Evolutionary conservation across 1,140 invertebrate species (phyloP).

Genomic region (Teleogryllus occipitalis): DNA sequence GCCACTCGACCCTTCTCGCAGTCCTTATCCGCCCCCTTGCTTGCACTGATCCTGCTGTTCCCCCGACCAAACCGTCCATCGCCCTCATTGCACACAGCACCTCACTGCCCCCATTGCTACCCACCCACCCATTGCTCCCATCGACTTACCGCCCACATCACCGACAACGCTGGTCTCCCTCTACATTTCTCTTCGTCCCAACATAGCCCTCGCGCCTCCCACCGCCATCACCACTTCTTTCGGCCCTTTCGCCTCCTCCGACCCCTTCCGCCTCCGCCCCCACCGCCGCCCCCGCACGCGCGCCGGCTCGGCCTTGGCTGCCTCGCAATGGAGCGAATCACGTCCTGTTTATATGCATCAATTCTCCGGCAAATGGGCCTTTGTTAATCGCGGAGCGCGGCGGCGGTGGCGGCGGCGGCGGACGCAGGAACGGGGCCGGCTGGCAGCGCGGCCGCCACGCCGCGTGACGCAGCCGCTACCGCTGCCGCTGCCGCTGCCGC

Average conservation of each 20-base stretch:
- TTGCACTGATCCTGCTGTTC: too few species aligned
- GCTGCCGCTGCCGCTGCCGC: not conserved
- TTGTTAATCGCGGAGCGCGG: not conserved
- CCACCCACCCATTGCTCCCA: too few species aligned
- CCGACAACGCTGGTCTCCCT: too few species aligned
- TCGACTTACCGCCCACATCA: too few species aligned
- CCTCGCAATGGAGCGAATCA: not conserved
- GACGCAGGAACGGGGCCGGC: not conserved
- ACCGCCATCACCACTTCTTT: not conserved
- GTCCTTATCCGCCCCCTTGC: too few species aligned
- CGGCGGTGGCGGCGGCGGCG: too few species aligned
- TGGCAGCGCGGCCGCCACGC: not conserved
- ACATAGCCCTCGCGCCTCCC: not conserved
- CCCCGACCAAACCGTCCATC: too few species aligned
- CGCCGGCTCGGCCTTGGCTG: not conserved
- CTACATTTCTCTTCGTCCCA: not conserved
- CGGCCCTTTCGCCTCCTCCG: not conserved
- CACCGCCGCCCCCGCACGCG: not conserved
- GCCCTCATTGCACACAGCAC: too few species aligned
- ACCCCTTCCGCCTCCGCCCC: not conserved
- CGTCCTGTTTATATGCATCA: constrained; percentile 4
- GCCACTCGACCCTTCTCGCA: too few species aligned
- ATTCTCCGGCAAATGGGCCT: not conserved
- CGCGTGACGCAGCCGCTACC: not conserved
- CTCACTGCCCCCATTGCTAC: too few species aligned